Evolutionary conservation across 1,140 invertebrate species (phyloP), one percentile per base, ranked within the genome.

Genomic region (Hermatobates lingyangjiaoensis): DNA sequence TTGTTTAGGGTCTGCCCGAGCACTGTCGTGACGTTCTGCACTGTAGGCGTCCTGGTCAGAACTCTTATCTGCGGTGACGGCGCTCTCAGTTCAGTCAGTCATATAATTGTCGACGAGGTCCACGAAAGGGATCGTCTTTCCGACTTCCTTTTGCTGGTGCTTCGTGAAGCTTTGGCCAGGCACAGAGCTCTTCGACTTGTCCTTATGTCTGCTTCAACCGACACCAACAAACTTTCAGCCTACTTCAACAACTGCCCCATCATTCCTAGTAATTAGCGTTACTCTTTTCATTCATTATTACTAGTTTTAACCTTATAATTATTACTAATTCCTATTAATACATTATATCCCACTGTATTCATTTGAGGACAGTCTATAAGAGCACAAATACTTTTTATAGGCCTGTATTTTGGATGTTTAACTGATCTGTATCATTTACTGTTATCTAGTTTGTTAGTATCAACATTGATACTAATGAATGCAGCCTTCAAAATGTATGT

Each of bases 151-250:
- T 65, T 97, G 30, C 84, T 92, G 48, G 79, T 85, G 15, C 62
- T 96, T 7, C 76, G 82, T 50, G 81, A 92, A 58, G 76, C 80
- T 2, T 61, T 95, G 3, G 62, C 72, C 1, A 75, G 80, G 18
- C 81, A 79, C 58, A 74, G 76, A 52, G 71, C 82, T 52, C 66
- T 96, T 0, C 82, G 82, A 56, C 56, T 98, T 0, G 74, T 98
- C 45, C 70, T 97, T 1, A 97, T 97, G 91, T 95, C 90, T n/a
- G 92, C 93, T 4, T 87, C 89, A 1, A 75, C 92, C 58, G 82
- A 93, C 58, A 76, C 78, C 5, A 68, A 77, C 23, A 75, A 87
- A 27, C 89, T 95, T 65, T 71, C 77, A 25, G 76, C 78, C 59
- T 87, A 86, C 62, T 97, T 97, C 66, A 77, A 79, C 57, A 74